phyloP scores from a whole-genome alignment of 1,140 invertebrate genomes.

The Polypedilum vanderplanki region DNA sequence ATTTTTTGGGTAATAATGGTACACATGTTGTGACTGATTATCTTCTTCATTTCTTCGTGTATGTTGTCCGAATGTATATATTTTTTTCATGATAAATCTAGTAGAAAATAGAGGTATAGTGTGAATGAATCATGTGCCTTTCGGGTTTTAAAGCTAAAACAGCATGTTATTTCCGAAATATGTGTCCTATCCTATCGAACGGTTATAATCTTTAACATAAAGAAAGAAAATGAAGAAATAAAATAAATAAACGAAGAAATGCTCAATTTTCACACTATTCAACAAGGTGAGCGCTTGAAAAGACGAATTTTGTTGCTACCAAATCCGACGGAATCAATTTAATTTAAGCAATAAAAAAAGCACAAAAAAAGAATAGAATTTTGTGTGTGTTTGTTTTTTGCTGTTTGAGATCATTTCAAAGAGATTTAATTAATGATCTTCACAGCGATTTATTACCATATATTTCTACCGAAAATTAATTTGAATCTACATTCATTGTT shows the following conservation, averaged over 20 bases:
- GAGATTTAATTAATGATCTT: conserved; percentile 28
- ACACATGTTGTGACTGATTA: conserved; percentile 29
- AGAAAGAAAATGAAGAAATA: background rate
- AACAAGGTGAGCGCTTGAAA: background rate
- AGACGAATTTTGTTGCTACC: background rate
- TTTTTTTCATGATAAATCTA: too few relatives aligned
- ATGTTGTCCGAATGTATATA: too few relatives aligned
- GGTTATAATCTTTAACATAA: background rate
- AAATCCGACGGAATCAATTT: conserved; percentile 12
- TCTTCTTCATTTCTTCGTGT: conserved; percentile 1
- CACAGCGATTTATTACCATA: conserved; percentile 23
- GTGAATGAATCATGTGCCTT: background rate
- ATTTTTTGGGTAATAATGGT: conserved; percentile 22
- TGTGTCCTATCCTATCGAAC: conserved; percentile 3
- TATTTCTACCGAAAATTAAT: conserved; percentile 11
- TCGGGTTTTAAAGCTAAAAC: background rate
- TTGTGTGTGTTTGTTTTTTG: background rate
- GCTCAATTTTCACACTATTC: conserved; percentile 8
- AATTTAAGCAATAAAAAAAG: background rate
- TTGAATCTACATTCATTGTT: background rate
- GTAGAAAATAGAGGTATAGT: background rate
- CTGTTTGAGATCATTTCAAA: conserved; percentile 11
- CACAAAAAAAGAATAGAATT: background rate
- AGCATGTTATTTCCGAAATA: conserved; percentile 9
- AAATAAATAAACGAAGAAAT: background rate